A percentile compares a stretch with the other conserved stretches of the same genome.
phyloP scores from a whole-genome alignment of 2,797 vertebrate species.

The Karalla daura region DNA sequence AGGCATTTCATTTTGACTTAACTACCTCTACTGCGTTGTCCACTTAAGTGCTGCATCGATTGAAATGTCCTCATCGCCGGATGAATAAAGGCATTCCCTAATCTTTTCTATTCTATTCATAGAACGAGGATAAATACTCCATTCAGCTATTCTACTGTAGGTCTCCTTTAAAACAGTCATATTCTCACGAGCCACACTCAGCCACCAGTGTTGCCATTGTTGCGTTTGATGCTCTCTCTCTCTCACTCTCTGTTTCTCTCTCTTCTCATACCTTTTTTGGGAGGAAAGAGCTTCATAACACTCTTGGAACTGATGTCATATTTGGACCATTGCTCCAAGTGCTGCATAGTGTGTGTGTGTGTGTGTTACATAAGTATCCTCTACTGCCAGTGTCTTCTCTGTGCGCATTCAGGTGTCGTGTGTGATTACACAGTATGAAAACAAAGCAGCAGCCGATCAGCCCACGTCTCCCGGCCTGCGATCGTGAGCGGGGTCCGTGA shows the following conservation, averaged over 20 bases:
- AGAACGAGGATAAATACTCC: too few species aligned
- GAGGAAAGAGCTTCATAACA: constrained; percentile 11
- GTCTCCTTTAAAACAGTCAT: not conserved
- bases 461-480: constrained; percentile 35
- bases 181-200: constrained; percentile 4
- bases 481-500: constrained; percentile 28
- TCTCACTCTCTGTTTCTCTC: not conserved
- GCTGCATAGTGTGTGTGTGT: not conserved
- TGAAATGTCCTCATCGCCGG: too few species aligned
- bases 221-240: not conserved
- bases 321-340: constrained; percentile 28
- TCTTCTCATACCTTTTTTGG: constrained; percentile 7
- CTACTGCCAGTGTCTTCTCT: constrained; percentile 5
- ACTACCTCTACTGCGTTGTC: not conserved
- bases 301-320: constrained; percentile 28
- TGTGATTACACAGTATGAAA: constrained; percentile 59
- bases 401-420: constrained; percentile 24
- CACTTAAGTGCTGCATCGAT: too few species aligned
- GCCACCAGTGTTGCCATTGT: not conserved
- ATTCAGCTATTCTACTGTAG: not conserved
- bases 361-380: constrained; percentile 32
- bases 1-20: not conserved
- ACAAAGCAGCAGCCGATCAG: constrained; percentile 68
- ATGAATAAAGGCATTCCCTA: too few species aligned
- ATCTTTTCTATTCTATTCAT: too few species aligned